These are phyloP conservation scores for Andrena dorsata DNA, from an alignment of 2,888 invertebrate genomes.

Conservation along the genomic window DNA sequence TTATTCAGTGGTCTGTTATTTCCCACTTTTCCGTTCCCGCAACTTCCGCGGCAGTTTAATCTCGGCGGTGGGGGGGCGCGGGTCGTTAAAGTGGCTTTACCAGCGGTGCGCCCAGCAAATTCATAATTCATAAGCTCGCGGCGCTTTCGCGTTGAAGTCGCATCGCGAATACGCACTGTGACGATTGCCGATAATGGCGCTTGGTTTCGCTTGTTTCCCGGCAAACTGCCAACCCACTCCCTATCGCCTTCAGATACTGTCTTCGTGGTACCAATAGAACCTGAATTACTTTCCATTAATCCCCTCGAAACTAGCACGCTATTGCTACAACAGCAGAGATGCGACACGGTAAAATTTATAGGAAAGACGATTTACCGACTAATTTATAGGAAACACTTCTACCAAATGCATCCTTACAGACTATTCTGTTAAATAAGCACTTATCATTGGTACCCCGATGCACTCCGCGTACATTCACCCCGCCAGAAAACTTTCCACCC, in stretches of 20 bases:
- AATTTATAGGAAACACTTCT: too few relatives aligned
- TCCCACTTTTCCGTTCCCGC: slow-evolving; percentile 31
- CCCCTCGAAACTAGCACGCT: too few relatives aligned
- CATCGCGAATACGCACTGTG: slow-evolving; percentile 39
- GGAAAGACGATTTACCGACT: too few relatives aligned
- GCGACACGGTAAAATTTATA: too few relatives aligned
- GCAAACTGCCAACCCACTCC: slow-evolving; percentile 13
- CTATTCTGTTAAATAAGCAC: too few relatives aligned
- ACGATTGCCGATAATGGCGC: slow-evolving; percentile 49
- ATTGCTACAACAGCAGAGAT: too few relatives aligned
- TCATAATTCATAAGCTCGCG: slow-evolving; percentile 64
- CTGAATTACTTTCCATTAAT: slow-evolving; percentile 1
- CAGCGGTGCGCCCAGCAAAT: slow-evolving; percentile 43
- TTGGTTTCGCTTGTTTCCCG: slow-evolving; percentile 36
- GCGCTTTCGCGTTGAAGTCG: slow-evolving; percentile 50
- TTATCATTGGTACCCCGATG: too few relatives aligned
- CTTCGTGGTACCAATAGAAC: not conserved
- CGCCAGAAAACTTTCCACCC: too few relatives aligned
- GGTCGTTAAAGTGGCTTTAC: slow-evolving; percentile 56
- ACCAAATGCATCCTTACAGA: not conserved
- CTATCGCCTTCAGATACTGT: not conserved
- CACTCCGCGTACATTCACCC: too few relatives aligned
- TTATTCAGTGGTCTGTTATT: slow-evolving; percentile 37
- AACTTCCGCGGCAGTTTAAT: slow-evolving; percentile 46
- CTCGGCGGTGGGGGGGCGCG: slow-evolving; percentile 12